Base-by-base conservation (phyloP, 2,888 invertebrate genomes). In the Andrena marginata region DNA sequence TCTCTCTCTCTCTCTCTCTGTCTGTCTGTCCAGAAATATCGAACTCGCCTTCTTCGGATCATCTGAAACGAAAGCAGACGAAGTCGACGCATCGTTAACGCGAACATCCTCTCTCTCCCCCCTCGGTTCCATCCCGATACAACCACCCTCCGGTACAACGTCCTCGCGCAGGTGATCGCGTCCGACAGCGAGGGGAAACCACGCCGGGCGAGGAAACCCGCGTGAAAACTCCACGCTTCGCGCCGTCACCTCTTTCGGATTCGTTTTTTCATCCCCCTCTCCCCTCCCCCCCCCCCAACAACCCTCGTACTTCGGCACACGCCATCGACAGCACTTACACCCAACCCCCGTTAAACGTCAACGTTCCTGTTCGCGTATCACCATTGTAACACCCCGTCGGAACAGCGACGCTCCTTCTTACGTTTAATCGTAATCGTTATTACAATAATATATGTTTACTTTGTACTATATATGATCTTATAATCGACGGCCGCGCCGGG, bases 391-490 rank as follows among this genome's bases (percentile, higher is more conserved):
- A 67, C 51, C 71, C 74, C 67, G 13, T 63, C 62, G 35, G 72
- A 80, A 82, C 86, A 81, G 85, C 82, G 75, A 85, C 83, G 20
- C 82, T 69, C 76, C 73, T 63, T 73, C 82, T 88, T 88, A 88
- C 75, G 85, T 83, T 88, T 89, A 89, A 89, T 91, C 64, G 92
- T 89, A 90, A 90, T 87, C 90, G 92, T 92, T 92, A 92, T 93
- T 92, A 93, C 90, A 92, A 91, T 92, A 92, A 92, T 93, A 93
- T 93, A 93, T 92, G 93, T 94, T 94, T 93, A 94, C 89, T 94
- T 94, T 94, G 94, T 94, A 94, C 94, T 94, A 93, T 94, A 93
- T 93, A 94, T 91, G 94, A 94, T 94, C 93, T 93, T 93, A 92
- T 73, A 93, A 91, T 90, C 93, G 91, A 90, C 91, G 88, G 89